phyloP scores from a whole-genome alignment of 2,888 invertebrate species.

The Lasioglossum calceatum region DNA sequence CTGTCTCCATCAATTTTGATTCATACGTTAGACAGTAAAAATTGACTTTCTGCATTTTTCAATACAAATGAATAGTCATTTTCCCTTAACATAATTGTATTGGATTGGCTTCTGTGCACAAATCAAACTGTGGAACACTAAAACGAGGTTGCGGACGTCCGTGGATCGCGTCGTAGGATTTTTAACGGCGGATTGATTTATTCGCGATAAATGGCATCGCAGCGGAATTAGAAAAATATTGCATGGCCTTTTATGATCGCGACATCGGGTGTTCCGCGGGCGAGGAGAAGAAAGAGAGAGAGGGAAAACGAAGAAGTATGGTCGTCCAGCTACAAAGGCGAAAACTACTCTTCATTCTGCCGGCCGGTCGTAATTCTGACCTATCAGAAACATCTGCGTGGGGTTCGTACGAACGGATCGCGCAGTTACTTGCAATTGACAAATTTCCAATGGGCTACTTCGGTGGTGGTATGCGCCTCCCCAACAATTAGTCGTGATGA shows the following conservation, averaged over 20 bases:
- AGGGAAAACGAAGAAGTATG: constrained; percentile 46
- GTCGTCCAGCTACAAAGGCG: constrained; percentile 38
- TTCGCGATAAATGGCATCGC: constrained; percentile 11
- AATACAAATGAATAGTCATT: no score
- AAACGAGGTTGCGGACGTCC: background rate
- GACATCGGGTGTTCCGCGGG: constrained; percentile 42
- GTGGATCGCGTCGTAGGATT: background rate
- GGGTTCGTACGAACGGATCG: constrained; percentile 61
- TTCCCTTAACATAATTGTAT: no score
- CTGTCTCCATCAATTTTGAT: no score
- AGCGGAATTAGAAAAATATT: constrained; percentile 35
- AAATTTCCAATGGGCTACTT: constrained; percentile 73
- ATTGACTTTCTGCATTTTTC: no score
- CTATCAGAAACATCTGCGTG: constrained; percentile 73
- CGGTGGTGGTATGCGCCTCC: constrained; percentile 68
- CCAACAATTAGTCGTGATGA: constrained; percentile 69
- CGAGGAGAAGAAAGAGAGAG: background rate
- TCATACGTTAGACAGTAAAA: no score
- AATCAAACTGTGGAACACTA: background rate
- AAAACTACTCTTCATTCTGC: constrained; percentile 57
- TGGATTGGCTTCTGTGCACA: background rate
- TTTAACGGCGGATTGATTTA: constrained; percentile 16
- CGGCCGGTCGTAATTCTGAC: constrained; percentile 62
- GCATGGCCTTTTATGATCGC: constrained; percentile 46
- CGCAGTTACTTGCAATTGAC: constrained; percentile 71